Conservation (phyloP, 2,113 vertebrate species). For the Ivindomyrus marchei region DNA sequence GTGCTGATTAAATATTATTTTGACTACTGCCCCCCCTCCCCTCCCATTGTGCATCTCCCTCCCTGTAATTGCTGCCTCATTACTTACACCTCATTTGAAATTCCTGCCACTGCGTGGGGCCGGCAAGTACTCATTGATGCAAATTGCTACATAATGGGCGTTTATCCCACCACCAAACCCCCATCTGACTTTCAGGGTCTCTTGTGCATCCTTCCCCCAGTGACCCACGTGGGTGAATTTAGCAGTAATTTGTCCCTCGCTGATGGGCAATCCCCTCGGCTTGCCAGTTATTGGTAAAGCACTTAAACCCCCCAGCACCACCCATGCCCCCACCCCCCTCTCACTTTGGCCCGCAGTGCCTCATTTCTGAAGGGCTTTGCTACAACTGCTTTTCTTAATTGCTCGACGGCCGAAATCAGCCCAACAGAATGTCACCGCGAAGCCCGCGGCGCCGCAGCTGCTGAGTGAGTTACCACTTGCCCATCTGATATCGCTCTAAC, state of each 20-base stretch:
- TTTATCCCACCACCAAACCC: constrained; percentile 29
- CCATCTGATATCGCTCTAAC: not conserved
- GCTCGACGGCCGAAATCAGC: not conserved
- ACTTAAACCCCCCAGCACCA: constrained; percentile 58
- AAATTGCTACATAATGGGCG: constrained; percentile 67
- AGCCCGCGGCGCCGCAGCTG: not conserved
- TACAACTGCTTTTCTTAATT: not conserved
- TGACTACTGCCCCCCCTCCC: constrained; percentile 21
- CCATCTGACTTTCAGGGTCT: constrained; percentile 52
- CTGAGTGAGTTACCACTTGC: not conserved
- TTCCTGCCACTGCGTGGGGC: constrained; percentile 29
- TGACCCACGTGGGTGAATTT: constrained; percentile 56
- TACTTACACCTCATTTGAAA: constrained; percentile 53
- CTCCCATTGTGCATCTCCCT: constrained; percentile 42
- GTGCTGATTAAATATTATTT: not conserved
- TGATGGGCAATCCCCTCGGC: constrained; percentile 56
- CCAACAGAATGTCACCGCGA: not conserved
- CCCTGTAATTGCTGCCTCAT: constrained; percentile 45
- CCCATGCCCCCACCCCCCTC: not conserved
- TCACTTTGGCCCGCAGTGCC: not conserved
- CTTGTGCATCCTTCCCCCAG: constrained; percentile 56
- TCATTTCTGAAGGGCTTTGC: not conserved
- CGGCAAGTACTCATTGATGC: constrained; percentile 31
- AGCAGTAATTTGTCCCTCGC: constrained; percentile 69
- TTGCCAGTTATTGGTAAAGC: constrained; percentile 74